Evolutionary conservation across 2,113 vertebrate genomes (phyloP).

Genomic region (Erythrocebus patas): DNA sequence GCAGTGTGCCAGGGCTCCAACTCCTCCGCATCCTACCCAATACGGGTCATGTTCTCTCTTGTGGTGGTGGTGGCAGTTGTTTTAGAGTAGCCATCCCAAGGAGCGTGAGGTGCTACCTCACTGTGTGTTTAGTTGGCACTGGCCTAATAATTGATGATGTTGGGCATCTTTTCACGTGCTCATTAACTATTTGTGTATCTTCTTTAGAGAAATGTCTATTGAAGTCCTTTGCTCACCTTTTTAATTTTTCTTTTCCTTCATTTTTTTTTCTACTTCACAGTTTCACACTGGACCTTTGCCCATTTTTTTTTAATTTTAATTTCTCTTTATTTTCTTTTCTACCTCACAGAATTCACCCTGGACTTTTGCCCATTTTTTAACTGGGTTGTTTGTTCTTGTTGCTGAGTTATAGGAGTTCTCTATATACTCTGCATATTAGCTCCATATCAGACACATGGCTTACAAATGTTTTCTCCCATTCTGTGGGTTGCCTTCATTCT

Average conservation of each 20-base stretch:
- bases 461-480: background rate
- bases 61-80: no score
- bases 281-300: background rate
- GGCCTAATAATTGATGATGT: background rate
- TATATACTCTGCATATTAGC: background rate
- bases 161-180: background rate
- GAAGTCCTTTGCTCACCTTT: background rate
- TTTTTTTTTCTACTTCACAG: no score
- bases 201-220: background rate
- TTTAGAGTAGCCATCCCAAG: background rate
- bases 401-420: background rate
- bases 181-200: background rate
- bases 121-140: no score
- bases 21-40: background rate
- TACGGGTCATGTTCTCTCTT: background rate
- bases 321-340: no score
- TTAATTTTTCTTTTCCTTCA: no score
- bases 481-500: background rate
- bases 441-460: accelerated
- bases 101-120: background rate
- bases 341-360: no score
- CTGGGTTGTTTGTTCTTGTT: background rate
- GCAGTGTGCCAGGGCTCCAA: background rate
- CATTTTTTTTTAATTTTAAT: background rate
- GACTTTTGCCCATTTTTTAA: background rate